Evolutionary conservation across 2,797 vertebrate species (phyloP).

Genomic region (Rhinogobio ventralis): DNA sequence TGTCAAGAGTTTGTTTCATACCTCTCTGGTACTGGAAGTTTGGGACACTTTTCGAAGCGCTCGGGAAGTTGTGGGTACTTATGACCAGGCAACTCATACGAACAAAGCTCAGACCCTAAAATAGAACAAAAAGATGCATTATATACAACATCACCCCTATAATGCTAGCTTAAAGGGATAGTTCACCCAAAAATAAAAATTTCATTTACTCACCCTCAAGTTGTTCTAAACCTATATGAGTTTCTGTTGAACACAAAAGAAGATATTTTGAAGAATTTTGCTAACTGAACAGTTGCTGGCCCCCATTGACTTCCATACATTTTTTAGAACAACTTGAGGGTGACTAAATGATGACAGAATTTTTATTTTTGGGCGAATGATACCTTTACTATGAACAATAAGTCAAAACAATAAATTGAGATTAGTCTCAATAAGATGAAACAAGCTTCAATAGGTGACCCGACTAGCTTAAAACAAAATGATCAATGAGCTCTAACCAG

Average conservation of each 20-base stretch:
- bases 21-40: conserved; percentile 94
- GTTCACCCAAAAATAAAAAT: neutral
- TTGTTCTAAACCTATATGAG: neutral
- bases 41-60: conserved; percentile 87
- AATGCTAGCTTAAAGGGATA: neutral
- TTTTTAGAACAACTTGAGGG: neutral
- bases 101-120: conserved; percentile 90
- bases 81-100: conserved; percentile 85
- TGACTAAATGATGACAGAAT: neutral
- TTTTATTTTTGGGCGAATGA: neutral
- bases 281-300: neutral
- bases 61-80: conserved; percentile 85
- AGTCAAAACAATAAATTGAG: neutral
- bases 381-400: neutral
- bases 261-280: neutral
- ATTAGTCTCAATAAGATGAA: neutral
- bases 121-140: conserved; percentile 24
- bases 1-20: conserved; percentile 66
- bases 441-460: neutral
- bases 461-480: neutral
- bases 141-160: neutral
- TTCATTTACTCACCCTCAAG: neutral
- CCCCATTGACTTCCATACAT: neutral
- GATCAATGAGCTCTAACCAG: neutral
- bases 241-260: neutral